Conservation (phyloP, 1,140 invertebrate genomes). For the Leucophenga varia region DNA sequence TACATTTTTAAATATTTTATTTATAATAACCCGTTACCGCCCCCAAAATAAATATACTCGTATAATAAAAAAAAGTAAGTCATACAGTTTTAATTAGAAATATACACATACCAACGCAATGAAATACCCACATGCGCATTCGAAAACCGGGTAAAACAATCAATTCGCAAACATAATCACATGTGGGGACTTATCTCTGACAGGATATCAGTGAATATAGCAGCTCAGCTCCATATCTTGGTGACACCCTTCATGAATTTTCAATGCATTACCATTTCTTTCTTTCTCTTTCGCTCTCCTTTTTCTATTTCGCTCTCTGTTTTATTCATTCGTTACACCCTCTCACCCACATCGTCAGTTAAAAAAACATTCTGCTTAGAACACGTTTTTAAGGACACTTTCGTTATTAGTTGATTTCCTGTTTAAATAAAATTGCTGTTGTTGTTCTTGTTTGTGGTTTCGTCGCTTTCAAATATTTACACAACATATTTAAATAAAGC, state of each 20-base stretch:
- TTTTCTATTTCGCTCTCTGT: too few species aligned
- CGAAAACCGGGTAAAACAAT: too few species aligned
- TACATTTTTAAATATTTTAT: constrained; percentile 25
- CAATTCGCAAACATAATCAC: constrained; percentile 18
- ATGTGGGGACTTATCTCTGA: constrained; percentile 43
- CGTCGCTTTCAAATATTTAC: constrained; percentile 35
- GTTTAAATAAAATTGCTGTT: too few species aligned
- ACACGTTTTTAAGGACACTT: constrained; percentile 22
- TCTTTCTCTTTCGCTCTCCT: too few species aligned
- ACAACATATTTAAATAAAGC: constrained; percentile 33
- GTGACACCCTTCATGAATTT: too few species aligned
- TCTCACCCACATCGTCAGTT: too few species aligned
- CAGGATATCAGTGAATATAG: constrained; percentile 28
- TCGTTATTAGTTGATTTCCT: constrained; percentile 35
- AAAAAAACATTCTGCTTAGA: too few species aligned
- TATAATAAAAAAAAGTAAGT: constrained; percentile 8
- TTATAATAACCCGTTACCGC: constrained; percentile 15
- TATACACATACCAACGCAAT: constrained; percentile 22
- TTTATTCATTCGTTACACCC: too few species aligned
- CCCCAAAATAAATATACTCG: constrained; percentile 17
- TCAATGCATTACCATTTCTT: too few species aligned
- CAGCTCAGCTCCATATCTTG: too few species aligned
- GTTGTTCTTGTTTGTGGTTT: constrained; percentile 15
- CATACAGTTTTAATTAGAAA: constrained; percentile 51
- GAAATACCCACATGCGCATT: too few species aligned